Evolutionary conservation across 2,113 vertebrate species (phyloP).

Genomic region (Brienomyrus longianalis): DNA sequence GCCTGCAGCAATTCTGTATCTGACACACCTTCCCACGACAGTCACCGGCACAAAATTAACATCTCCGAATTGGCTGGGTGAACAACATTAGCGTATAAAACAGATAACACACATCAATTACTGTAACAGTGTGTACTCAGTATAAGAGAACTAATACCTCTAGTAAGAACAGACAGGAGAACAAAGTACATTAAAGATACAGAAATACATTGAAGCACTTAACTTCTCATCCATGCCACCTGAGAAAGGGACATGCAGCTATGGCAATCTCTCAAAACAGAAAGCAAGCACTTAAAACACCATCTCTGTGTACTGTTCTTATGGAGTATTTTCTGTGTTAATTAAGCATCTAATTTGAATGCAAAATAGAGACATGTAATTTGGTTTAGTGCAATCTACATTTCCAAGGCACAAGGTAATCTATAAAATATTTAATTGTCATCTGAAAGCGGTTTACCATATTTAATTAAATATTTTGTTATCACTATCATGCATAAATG

Average conservation of each 20-base stretch:
- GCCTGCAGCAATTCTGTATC: neutral
- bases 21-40: neutral
- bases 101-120: neutral
- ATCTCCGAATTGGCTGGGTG: neutral
- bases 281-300: neutral
- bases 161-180: neutral
- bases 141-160: neutral
- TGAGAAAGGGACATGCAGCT: neutral
- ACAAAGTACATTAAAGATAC: neutral
- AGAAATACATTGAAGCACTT: neutral
- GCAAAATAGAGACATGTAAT: neutral
- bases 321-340: neutral
- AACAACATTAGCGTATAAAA: neutral
- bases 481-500: neutral
- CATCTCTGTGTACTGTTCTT: neutral
- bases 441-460: neutral
- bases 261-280: neutral
- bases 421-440: neutral
- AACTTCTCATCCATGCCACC: neutral
- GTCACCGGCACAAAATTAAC: neutral
- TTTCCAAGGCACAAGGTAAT: neutral
- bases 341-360: neutral
- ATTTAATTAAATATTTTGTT: neutral
- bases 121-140: neutral
- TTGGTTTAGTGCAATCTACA: neutral